Percentiles rank a stretch among this genome's conserved stretches.
phyloP scores from a whole-genome alignment of 2,888 invertebrate genomes.

The Habroteleia sp. region DNA sequence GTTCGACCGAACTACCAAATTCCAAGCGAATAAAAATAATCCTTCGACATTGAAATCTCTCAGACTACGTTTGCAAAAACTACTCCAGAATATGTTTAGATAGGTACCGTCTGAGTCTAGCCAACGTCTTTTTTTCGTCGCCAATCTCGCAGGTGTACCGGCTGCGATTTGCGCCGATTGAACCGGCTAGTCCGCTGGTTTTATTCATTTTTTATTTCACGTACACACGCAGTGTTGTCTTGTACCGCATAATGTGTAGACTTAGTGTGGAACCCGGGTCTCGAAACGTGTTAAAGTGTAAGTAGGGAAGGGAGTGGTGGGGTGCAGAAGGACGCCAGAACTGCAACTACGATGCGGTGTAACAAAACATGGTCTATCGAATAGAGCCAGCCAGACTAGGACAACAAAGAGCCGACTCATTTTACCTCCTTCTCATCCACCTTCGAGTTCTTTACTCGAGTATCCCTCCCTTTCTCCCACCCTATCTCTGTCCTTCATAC shows the following conservation, averaged over 20 bases:
- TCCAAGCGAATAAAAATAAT: neutral
- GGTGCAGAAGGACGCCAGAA: slow-evolving; percentile 65
- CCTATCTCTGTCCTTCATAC: slow-evolving; percentile 9
- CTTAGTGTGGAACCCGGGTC: slow-evolving; percentile 42
- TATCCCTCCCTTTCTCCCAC: slow-evolving; percentile 7
- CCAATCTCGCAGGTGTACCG: slow-evolving; percentile 72
- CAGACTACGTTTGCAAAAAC: slow-evolving; percentile 22
- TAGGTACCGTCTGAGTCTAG: slow-evolving; percentile 66
- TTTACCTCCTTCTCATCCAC: slow-evolving; percentile 47
- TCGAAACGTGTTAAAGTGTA: slow-evolving; percentile 47
- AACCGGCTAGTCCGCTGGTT: slow-evolving; percentile 31
- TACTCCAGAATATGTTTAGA: slow-evolving; percentile 70
- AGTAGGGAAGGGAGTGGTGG: slow-evolving; percentile 14
- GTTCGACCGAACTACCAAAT: too few relatives aligned
- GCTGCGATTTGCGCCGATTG: slow-evolving; percentile 78
- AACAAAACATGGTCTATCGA: slow-evolving; percentile 71
- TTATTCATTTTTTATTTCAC: slow-evolving; percentile 35
- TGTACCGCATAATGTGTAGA: slow-evolving; percentile 32
- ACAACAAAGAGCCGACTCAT: slow-evolving; percentile 67
- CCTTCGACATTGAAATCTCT: neutral
- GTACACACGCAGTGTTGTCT: slow-evolving; percentile 36
- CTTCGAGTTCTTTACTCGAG: slow-evolving; percentile 16
- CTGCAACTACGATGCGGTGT: slow-evolving; percentile 68
- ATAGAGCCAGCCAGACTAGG: slow-evolving; percentile 67
- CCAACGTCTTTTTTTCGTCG: slow-evolving; percentile 61